These are phyloP conservation scores for Gadopsis bispinosus DNA, from an alignment of 2,797 vertebrate species.

Conservation along the genomic window DNA sequence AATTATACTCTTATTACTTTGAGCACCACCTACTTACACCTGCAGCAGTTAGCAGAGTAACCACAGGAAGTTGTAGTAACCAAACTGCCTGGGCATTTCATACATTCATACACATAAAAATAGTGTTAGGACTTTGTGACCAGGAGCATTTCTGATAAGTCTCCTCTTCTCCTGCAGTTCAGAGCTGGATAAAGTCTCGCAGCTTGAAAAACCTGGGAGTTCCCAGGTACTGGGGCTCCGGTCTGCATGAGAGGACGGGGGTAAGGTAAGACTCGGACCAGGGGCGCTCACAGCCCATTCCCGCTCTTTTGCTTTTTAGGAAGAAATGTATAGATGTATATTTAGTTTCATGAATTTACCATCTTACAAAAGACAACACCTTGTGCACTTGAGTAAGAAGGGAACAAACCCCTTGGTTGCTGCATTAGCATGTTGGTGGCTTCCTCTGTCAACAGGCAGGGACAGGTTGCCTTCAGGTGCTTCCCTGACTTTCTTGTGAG, in stretches of 20 bases:
- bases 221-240: slow-evolving; percentile 96
- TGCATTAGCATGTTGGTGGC: no score
- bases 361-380: no score
- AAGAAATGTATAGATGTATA: no score
- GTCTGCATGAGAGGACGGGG: slow-evolving; percentile 91
- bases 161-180: slow-evolving; percentile 84
- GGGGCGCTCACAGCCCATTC: not conserved
- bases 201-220: slow-evolving; percentile 93
- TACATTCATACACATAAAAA: not conserved
- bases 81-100: not conserved
- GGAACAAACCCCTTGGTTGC: no score
- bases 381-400: not conserved
- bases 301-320: not conserved
- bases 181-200: slow-evolving; percentile 90
- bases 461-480: no score
- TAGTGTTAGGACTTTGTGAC: not conserved
- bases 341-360: not conserved
- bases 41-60: slow-evolving; percentile 57
- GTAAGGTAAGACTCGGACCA: slow-evolving; percentile 83
- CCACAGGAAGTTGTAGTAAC: slow-evolving; percentile 36
- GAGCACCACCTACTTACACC: slow-evolving; percentile 54
- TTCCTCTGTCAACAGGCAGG: no score
- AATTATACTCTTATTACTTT: slow-evolving; percentile 76
- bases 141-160: not conserved
- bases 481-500: no score